Evolutionary conservation across 2,888 invertebrate genomes (phyloP), one percentile per base, ranked within the genome.

Genomic region (Synanthedon formicaeformis): DNA sequence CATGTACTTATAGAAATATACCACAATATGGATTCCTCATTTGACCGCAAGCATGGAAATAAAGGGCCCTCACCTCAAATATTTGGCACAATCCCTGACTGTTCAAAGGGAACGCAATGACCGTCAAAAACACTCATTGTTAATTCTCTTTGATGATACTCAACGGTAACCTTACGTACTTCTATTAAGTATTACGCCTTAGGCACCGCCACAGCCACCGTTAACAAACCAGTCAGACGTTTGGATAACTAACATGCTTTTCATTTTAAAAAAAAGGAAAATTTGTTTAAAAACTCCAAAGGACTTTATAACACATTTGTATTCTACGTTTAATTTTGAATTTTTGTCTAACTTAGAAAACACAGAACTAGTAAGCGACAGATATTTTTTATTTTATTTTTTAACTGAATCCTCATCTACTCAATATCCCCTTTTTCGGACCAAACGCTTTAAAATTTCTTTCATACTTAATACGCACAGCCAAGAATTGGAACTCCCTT

Each of bases 41-140:
- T 45, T 45, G 14, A 45, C 45, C 45, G 45, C 13, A 45, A 45
- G 45, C 14, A 45, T 40, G 10, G 27, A 50, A 56, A 56, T 54
- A 56, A 56, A 56, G 54, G 56, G 54, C 50, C 45, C 45, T 45
- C 45, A 49, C 49, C 65, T 70, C 61, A 77, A 75, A 77, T 66
- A 73, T 76, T 76, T 71, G 64, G 61, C 63, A 62, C 66, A 62
- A 67, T 67, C 60, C 64, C 64, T 63, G 60, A 61, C 58, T 67
- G 73, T 75, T 80, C 78, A 79, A 79, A 80, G 75, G 62, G 63
- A 40, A 64, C 63, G 63, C 64, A 67, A 71, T 77, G 71, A 73
- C 73, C 75, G 71, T 71, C 73, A 67, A 70, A 71, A 75, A 67
- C 73, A 72, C 70, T 75, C 67, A 66, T 70, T 68, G 71, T 73